A percentile compares a stretch with the other conserved stretches of the same genome.
phyloP scores from a whole-genome alignment of 2,113 vertebrate genomes.

The Formicarius rufipectus region DNA sequence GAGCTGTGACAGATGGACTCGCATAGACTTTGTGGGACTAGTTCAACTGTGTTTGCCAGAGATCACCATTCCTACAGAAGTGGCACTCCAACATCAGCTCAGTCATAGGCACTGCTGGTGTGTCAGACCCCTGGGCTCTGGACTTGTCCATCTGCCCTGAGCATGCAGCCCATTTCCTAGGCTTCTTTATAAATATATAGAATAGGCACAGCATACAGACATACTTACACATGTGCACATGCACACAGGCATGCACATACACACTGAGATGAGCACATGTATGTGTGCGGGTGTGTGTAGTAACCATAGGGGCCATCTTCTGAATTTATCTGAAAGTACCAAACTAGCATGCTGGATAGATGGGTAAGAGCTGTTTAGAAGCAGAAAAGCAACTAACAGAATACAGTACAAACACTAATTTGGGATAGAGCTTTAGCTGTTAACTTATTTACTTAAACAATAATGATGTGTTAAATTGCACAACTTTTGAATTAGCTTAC shows the following conservation, averaged over 20 bases:
- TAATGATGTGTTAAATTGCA: neutral
- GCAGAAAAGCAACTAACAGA: neutral
- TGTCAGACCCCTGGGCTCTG: accelerated
- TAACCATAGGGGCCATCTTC: neutral
- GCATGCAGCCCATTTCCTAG: neutral
- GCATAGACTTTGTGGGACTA: neutral
- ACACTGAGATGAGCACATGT: too few relatives aligned
- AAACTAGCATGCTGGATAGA: neutral
- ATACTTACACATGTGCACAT: neutral
- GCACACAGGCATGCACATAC: accelerated
- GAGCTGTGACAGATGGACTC: neutral
- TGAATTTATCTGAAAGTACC: neutral
- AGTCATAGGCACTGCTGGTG: accelerated
- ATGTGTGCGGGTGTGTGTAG: accelerated
- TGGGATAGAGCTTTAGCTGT: neutral
- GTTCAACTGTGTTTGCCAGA: neutral
- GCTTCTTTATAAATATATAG: neutral
- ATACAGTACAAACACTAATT: neutral
- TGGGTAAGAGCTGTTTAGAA: neutral
- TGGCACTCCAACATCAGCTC: neutral
- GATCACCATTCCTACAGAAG: neutral
- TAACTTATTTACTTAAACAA: neutral
- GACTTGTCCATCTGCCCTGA: neutral
- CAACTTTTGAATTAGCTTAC: neutral
- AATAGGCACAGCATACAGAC: neutral